Conservation (phyloP, 2,888 invertebrate genomes). For the Drosophila affinis region DNA sequence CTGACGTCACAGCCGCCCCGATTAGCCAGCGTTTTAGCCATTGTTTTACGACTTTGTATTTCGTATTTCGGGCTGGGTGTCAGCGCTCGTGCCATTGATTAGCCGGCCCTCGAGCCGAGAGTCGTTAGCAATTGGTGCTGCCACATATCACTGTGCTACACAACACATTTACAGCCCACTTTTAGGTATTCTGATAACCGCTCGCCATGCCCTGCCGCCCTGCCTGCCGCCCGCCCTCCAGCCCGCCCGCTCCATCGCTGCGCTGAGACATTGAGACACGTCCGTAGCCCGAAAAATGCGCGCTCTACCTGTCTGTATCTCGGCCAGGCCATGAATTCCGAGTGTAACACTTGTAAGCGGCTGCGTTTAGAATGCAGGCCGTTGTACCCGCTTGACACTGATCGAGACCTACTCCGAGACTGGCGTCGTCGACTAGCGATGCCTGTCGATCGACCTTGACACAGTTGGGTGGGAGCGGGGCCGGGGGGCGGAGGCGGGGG, state of each 20-base stretch:
- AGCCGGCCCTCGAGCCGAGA: conserved; percentile 21
- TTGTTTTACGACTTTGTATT: conserved; percentile 11
- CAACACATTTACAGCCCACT: conserved; percentile 29
- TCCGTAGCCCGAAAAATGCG: conserved; percentile 29
- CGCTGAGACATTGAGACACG: conserved; percentile 48
- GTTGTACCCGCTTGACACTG: conserved; percentile 30
- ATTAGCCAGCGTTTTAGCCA: conserved; percentile 19
- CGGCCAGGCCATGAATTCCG: conserved; percentile 8
- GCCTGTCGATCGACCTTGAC: conserved; percentile 50
- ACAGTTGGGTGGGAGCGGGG: conserved; percentile 23
- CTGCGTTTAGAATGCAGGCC: conserved; percentile 37
- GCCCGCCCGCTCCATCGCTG: neutral
- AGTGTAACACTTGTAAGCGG: conserved; percentile 16
- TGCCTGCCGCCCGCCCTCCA: neutral
- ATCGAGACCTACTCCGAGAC: conserved; percentile 8
- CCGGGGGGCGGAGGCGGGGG: neutral
- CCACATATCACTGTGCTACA: conserved; percentile 23
- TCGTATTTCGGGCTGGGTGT: conserved; percentile 1
- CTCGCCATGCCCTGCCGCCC: neutral
- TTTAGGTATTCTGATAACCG: conserved; percentile 43
- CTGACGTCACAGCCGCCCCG: conserved; percentile 37
- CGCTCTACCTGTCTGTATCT: neutral
- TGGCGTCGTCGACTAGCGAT: neutral
- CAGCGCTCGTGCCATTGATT: conserved; percentile 66
- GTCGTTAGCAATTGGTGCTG: conserved; percentile 8